phyloP scores from a whole-genome alignment of 2,888 invertebrate genomes.

The Tortricodes alternella region DNA sequence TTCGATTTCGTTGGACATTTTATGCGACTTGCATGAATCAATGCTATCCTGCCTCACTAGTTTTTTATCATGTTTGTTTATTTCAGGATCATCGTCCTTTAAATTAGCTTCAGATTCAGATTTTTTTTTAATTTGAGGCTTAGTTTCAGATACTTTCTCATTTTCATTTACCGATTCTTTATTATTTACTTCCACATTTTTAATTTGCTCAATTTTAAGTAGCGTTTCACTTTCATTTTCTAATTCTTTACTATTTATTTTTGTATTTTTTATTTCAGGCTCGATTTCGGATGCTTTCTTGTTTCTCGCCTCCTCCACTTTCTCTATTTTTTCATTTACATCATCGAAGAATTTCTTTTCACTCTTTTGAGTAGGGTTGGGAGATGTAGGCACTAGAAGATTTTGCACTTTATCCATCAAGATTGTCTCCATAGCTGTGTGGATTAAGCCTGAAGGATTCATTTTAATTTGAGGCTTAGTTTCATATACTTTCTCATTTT shows the following conservation, averaged over 20 bases:
- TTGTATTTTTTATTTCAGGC: background rate
- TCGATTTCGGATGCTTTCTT: slow-evolving; percentile 24
- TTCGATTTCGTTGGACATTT: slow-evolving; percentile 63
- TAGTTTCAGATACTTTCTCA: background rate
- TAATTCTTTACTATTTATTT: background rate
- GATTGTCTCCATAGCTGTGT: slow-evolving; percentile 82
- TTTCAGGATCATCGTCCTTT: background rate
- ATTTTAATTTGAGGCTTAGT: slow-evolving; percentile 31
- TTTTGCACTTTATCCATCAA: slow-evolving; percentile 79
- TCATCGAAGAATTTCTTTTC: slow-evolving; percentile 68
- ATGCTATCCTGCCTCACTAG: slow-evolving; percentile 66
- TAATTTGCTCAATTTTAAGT: background rate
- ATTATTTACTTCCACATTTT: background rate
- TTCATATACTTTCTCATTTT: too few relatives aligned
- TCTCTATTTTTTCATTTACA: slow-evolving; percentile 63
- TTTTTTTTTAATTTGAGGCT: background rate
- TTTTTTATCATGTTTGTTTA: slow-evolving; percentile 47
- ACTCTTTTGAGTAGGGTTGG: slow-evolving; percentile 49
- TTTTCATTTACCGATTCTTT: slow-evolving; percentile 4
- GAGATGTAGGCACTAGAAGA: slow-evolving; percentile 65
- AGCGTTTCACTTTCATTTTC: slow-evolving; percentile 2
- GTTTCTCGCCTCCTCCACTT: slow-evolving; percentile 56
- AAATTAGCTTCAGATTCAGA: background rate
- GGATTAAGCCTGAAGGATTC: slow-evolving; percentile 69
- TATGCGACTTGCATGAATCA: slow-evolving; percentile 57